A percentile compares a stretch with the other conserved stretches of the same genome.
phyloP scores from a whole-genome alignment of 2,888 invertebrate species.

The Plusia festucae region DNA sequence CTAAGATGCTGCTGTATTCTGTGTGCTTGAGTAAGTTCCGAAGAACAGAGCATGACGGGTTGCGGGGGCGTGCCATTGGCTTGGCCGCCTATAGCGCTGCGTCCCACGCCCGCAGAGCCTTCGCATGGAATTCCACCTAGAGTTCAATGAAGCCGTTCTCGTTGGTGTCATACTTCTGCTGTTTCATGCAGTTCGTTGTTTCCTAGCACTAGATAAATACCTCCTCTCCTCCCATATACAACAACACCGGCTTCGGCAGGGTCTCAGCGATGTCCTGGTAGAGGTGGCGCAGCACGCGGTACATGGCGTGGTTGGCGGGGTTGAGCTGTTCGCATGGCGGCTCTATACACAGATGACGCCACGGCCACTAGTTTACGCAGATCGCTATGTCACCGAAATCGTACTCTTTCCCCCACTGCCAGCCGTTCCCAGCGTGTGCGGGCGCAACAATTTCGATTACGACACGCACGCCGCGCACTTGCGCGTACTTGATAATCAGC shows the following conservation, averaged over 20 bases:
- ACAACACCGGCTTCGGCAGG: slow-evolving; percentile 89
- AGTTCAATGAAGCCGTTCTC: slow-evolving; percentile 91
- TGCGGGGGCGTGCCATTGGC: slow-evolving; percentile 69
- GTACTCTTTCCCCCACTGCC: slow-evolving; percentile 93
- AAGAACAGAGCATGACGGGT: slow-evolving; percentile 93
- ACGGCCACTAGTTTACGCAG: slow-evolving; percentile 91
- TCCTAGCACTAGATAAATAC: slow-evolving; percentile 94
- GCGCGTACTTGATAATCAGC: slow-evolving; percentile 94
- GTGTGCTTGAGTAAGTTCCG: slow-evolving; percentile 92
- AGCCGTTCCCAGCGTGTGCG: slow-evolving; percentile 95
- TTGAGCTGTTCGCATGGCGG: slow-evolving; percentile 96
- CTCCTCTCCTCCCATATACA: slow-evolving; percentile 97
- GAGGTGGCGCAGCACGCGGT: slow-evolving; percentile 91
- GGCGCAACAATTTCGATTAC: slow-evolving; percentile 97
- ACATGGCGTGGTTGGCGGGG: slow-evolving; percentile 92
- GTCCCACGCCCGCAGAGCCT: slow-evolving; percentile 90
- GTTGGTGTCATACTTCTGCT: slow-evolving; percentile 88
- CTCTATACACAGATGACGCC: slow-evolving; percentile 93
- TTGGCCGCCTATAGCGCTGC: slow-evolving; percentile 75
- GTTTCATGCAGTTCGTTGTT: slow-evolving; percentile 91
- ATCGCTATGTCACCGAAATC: slow-evolving; percentile 92
- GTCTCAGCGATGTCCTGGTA: slow-evolving; percentile 91
- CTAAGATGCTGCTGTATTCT: slow-evolving; percentile 91
- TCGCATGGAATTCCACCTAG: slow-evolving; percentile 93
- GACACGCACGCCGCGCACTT: slow-evolving; percentile 94